Conservation (phyloP, 1,140 invertebrate species). For the Sinella curviseta region DNA sequence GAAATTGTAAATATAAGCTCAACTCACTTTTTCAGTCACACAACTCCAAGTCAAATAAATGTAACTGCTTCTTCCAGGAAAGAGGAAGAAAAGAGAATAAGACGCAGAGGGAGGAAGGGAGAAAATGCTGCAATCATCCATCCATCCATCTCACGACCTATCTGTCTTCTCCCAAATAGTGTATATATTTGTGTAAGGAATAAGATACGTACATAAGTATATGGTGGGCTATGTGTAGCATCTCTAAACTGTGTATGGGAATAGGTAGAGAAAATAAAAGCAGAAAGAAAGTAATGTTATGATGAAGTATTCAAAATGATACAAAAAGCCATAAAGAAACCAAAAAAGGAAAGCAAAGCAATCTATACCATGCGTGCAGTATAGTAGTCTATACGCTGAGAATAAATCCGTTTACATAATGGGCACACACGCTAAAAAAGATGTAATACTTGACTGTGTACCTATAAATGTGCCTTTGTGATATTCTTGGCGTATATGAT, state of each 20-base stretch:
- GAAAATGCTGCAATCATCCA: not conserved
- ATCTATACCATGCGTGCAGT: not conserved
- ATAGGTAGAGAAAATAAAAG: not conserved
- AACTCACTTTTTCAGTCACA: not conserved
- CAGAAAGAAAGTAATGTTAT: not conserved
- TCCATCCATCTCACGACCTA: slow-evolving; percentile 5
- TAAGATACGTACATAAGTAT: no score
- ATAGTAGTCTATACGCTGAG: not conserved
- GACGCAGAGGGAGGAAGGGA: not conserved
- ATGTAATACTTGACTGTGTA: no score
- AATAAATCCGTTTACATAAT: no score
- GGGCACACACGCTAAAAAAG: no score
- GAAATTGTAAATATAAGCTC: not conserved
- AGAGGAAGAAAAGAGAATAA: not conserved
- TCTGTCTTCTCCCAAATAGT: no score
- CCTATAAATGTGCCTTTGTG: no score
- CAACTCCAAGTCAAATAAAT: not conserved
- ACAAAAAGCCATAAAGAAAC: not conserved
- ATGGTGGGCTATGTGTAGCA: no score
- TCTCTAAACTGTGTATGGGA: not conserved
- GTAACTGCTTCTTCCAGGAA: not conserved
- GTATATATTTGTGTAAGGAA: no score
- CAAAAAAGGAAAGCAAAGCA: not conserved
- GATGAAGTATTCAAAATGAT: not conserved
- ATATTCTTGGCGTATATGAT: no score